These are phyloP conservation scores for Rynchops niger DNA, from an alignment of 2,113 vertebrate species.

Conservation along the genomic window DNA sequence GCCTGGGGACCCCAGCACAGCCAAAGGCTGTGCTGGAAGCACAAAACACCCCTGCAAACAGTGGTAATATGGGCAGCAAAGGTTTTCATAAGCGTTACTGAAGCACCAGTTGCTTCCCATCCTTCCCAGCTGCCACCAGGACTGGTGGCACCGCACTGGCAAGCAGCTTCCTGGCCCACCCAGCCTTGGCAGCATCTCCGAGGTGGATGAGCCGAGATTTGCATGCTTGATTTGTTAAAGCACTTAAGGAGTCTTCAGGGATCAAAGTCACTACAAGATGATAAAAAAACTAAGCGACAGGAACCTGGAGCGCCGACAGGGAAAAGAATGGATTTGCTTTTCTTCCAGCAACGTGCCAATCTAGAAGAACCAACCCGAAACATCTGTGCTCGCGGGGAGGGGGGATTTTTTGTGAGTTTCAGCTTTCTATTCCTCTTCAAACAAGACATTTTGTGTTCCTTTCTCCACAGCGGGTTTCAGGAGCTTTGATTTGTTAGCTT, in stretches of 20 bases:
- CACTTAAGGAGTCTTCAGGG: background rate
- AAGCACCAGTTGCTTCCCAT: background rate
- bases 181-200: background rate
- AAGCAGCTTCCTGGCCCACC: background rate
- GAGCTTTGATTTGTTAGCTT: slow-evolving; percentile 35
- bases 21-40: background rate
- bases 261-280: background rate
- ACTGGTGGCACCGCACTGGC: background rate
- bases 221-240: background rate
- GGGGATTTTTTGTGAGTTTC: background rate
- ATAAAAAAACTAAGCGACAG: background rate
- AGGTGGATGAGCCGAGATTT: background rate
- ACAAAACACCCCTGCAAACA: background rate
- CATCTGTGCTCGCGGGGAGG: background rate
- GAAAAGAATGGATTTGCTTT: slow-evolving; percentile 5
- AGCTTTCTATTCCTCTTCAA: slow-evolving; percentile 40
- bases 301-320: background rate
- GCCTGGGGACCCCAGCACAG: background rate
- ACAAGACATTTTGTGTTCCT: background rate
- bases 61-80: accelerated
- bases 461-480: background rate
- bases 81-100: background rate
- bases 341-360: background rate
- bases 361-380: background rate
- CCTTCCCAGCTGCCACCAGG: background rate